Conservation (phyloP, 2,888 invertebrate genomes). For the Muscina levida region DNA sequence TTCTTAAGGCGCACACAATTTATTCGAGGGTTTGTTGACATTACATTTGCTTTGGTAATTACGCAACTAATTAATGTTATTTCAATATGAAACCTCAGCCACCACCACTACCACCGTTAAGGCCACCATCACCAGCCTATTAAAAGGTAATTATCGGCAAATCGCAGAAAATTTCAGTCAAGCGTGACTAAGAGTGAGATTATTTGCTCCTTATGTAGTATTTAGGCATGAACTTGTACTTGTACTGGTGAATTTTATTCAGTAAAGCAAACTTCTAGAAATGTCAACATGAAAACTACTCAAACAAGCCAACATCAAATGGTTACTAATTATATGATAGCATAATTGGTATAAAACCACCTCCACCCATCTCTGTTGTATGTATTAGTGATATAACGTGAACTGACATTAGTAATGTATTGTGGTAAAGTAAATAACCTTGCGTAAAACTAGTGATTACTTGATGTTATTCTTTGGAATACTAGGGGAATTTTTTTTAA, state of each 20-base stretch:
- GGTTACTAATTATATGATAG: too few species aligned
- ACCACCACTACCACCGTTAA: constrained; percentile 28
- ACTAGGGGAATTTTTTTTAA: too few species aligned
- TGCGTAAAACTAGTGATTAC: too few species aligned
- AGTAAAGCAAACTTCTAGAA: too few species aligned
- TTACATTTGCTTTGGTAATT: constrained; percentile 58
- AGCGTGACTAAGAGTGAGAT: constrained; percentile 35
- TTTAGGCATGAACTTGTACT: neutral
- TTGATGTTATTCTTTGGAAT: too few species aligned
- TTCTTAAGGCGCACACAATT: neutral
- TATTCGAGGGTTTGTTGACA: constrained; percentile 54
- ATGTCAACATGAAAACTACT: too few species aligned
- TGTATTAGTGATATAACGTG: too few species aligned
- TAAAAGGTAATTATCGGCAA: constrained; percentile 63
- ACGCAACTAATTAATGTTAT: constrained; percentile 63
- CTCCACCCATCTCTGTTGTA: too few species aligned
- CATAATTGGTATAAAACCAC: too few species aligned
- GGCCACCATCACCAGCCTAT: constrained; percentile 45
- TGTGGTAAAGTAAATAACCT: too few species aligned
- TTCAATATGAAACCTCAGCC: constrained; percentile 39
- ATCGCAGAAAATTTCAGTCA: constrained; percentile 45
- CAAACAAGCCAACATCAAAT: too few species aligned
- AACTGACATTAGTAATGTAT: too few species aligned
- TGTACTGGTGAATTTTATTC: neutral
- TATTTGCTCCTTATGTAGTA: constrained; percentile 17